phyloP scores from a whole-genome alignment of 2,888 invertebrate species.

The Tachina grossa region DNA sequence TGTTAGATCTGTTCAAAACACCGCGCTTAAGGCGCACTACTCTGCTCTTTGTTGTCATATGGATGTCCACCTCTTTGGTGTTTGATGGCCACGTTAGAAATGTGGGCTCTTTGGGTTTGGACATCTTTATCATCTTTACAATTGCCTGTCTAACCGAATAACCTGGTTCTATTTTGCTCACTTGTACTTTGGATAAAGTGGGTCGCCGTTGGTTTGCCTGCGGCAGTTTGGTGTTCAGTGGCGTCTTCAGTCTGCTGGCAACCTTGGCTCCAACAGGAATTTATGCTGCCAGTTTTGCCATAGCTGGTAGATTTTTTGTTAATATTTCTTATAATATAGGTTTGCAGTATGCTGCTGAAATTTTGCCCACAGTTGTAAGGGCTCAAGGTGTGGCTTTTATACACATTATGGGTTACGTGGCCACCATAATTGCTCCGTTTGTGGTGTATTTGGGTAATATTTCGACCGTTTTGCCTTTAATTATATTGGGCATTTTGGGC shows the following conservation, averaged over 20 bases:
- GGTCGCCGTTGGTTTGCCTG: constrained; percentile 93
- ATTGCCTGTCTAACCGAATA: constrained; percentile 92
- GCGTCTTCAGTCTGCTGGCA: constrained; percentile 90
- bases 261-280: constrained; percentile 89
- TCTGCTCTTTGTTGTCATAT: constrained; percentile 89
- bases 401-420: constrained; percentile 94
- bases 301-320: constrained; percentile 92
- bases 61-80: constrained; percentile 93
- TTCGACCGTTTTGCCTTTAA: constrained; percentile 87
- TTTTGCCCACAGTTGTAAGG: constrained; percentile 93
- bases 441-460: constrained; percentile 85
- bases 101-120: constrained; percentile 90
- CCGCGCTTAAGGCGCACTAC: constrained; percentile 89
- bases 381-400: constrained; percentile 94
- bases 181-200: constrained; percentile 88
- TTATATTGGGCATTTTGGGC: constrained; percentile 89
- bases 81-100: constrained; percentile 95
- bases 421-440: constrained; percentile 92
- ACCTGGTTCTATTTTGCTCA: constrained; percentile 92
- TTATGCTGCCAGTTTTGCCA: constrained; percentile 90
- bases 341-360: constrained; percentile 93
- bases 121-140: constrained; percentile 91
- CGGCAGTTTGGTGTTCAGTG: constrained; percentile 91
- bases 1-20: constrained; percentile 89
- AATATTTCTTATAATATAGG: constrained; percentile 96